Evolutionary conservation across 1,140 invertebrate species (phyloP), one percentile per base, ranked within the genome.

Genomic region (Eumaeus atala): DNA sequence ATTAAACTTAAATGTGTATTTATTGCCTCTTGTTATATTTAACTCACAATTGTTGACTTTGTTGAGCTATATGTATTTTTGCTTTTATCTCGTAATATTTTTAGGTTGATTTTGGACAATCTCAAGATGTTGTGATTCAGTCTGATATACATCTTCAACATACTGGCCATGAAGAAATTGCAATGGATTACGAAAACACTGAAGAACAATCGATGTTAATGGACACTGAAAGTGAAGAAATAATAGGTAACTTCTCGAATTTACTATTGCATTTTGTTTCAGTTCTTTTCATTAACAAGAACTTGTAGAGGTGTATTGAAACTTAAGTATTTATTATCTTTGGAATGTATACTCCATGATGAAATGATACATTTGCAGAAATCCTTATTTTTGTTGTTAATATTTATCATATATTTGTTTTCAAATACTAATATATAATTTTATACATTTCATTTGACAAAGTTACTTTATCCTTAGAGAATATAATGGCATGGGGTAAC

Each of bases 141-240:
- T 57, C 59, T 40, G 74, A 72, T 50, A 77, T 82, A 18, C 49
- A 57, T 18, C 58, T 82, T 7, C 70, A 72, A 51, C 54, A 62
- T 16, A 54, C 58, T 36, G 51, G 35, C 12, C 71, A 68, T 34
- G 70, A 64, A 11, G 70, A 64, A 37, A 80, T 85, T 21, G 62
- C 69, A 21, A 85, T 85, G 78, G 77, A 85, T 21, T 84, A 81
- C 74, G 74, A 76, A 36, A 62, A 71, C 11, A 74, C 62, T 55
- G 69, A 77, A 51, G 78, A 82, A 36, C 72, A 79, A 28, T 66
- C 66, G 18, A 77, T 78, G 38, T 59, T 82, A 7, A 82, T 86
- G 80, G 80, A 86, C 12, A 77, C 80, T 48, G 74, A 62, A 7
- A 61, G 44, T 67, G 80, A 84, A 68, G 80, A 84, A 71, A 78